Conservation (phyloP, 2,113 vertebrate species). For the Leucoraja erinaceus region DNA sequence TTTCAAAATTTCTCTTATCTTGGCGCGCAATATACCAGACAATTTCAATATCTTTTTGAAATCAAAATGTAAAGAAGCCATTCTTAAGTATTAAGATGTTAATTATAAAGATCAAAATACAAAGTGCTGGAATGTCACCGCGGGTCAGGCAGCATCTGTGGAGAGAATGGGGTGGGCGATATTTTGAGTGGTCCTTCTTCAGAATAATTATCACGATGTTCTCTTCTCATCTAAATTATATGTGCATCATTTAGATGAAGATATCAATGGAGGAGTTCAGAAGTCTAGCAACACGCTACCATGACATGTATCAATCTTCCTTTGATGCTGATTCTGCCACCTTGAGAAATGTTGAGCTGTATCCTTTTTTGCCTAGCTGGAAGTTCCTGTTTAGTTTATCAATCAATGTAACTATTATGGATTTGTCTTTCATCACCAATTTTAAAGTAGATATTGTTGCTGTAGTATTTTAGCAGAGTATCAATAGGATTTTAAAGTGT, state of each 20-base stretch:
- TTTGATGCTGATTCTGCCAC: conserved; percentile 94
- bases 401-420: no score
- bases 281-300: conserved; percentile 76
- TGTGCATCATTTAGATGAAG: conserved; percentile 71
- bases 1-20: neutral
- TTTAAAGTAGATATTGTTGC: no score
- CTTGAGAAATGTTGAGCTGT: conserved; percentile 88
- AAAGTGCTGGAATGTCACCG: no score
- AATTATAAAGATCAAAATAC: no score
- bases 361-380: conserved; percentile 60
- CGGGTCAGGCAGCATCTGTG: no score
- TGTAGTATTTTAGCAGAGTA: no score
- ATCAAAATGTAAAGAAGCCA: neutral
- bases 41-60: neutral
- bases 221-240: neutral
- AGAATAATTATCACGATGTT: neutral
- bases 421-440: no score
- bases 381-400: neutral
- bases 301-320: conserved; percentile 91
- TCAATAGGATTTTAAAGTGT: no score
- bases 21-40: neutral
- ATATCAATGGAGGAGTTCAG: conserved; percentile 91
- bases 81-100: no score
- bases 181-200: neutral
- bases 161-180: no score